phyloP scores from a whole-genome alignment of 2,113 vertebrate species.

The Cichladusa arquata region DNA sequence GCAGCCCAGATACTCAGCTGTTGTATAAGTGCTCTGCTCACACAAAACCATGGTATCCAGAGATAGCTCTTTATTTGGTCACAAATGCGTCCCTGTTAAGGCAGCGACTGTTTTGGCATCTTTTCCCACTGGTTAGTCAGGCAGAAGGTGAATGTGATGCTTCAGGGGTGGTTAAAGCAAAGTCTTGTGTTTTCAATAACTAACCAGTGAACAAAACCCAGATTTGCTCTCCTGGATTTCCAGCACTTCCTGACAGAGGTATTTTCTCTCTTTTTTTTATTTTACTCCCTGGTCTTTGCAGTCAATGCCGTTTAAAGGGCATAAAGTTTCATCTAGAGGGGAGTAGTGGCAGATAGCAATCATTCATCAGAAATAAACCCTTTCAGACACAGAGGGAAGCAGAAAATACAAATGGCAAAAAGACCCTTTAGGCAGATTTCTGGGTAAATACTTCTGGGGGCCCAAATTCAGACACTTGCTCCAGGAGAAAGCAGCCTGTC shows the following conservation, averaged over 20 bases:
- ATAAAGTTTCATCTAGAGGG: not conserved
- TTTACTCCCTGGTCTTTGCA: not conserved
- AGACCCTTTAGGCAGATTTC: conserved; percentile 8
- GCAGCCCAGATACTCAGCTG: not conserved
- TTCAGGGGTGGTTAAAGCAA: not conserved
- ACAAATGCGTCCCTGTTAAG: not conserved
- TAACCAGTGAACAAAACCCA: not conserved
- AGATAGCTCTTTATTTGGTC: not conserved
- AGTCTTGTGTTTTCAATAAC: not conserved
- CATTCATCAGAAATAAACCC: not conserved
- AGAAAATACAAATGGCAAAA: not conserved
- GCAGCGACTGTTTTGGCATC: not conserved
- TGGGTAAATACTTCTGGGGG: not conserved
- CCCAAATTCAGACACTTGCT: not conserved
- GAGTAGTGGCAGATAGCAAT: not conserved
- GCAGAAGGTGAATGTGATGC: not conserved
- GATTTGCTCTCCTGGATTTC: not conserved
- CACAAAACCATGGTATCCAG: not conserved
- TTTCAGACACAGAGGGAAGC: not conserved
- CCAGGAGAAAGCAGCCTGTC: not conserved
- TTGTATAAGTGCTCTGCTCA: not conserved
- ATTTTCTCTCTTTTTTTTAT: not conserved
- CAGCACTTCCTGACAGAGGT: not conserved
- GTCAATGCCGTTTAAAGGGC: not conserved
- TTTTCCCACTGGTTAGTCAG: not conserved